Percentiles rank a stretch among this genome's conserved stretches.
phyloP scores from a whole-genome alignment of 2,888 invertebrate species.

The Leucophenga maculata region DNA sequence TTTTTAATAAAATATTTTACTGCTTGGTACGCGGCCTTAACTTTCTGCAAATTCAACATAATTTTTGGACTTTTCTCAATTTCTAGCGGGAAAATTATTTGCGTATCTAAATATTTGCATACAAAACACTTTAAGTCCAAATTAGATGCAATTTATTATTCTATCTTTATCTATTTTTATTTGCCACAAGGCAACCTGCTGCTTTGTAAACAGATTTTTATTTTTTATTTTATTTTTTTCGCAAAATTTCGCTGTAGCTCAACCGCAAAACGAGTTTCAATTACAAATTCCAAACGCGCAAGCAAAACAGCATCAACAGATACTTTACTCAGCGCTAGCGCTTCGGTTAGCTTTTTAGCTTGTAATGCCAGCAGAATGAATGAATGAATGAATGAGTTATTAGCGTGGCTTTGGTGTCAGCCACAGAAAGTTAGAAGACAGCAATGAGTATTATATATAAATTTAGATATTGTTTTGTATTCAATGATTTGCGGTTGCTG shows the following conservation, averaged over 20 bases:
- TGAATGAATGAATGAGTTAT: constrained; percentile 32
- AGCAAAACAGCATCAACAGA: constrained; percentile 22
- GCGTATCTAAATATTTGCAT: not conserved
- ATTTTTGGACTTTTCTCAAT: no score
- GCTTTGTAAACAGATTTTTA: no score
- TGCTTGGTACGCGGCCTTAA: no score
- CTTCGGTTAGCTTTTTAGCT: constrained; percentile 28
- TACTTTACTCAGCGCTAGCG: constrained; percentile 40
- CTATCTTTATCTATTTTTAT: not conserved
- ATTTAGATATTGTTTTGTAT: constrained; percentile 18
- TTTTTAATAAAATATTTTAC: no score
- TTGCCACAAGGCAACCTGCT: constrained; percentile 1
- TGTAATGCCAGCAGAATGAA: not conserved
- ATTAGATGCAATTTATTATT: not conserved
- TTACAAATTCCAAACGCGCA: constrained; percentile 36
- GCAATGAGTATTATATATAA: not conserved
- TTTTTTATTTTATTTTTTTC: no score
- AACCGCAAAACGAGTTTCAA: constrained; percentile 56
- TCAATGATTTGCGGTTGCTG: not conserved
- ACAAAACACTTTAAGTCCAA: not conserved
- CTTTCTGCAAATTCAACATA: no score
- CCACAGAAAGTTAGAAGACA: not conserved
- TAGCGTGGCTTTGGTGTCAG: constrained; percentile 47
- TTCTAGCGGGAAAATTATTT: no score
- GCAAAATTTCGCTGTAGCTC: constrained; percentile 32